Base-by-base conservation (phyloP, 2,797 vertebrate genomes). In the Paratrypauchen microcephalus region DNA sequence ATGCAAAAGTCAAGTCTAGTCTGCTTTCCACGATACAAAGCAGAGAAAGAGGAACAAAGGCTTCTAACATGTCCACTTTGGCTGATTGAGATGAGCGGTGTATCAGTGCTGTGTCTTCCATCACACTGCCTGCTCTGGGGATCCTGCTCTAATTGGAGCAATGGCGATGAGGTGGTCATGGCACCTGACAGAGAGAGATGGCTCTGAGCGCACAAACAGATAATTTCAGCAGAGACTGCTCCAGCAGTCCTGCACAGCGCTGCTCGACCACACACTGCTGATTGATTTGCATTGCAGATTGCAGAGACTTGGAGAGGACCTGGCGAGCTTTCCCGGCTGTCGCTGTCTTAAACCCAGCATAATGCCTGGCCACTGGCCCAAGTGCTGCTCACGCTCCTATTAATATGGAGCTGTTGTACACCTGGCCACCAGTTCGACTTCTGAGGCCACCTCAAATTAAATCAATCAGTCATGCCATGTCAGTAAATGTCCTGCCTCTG, bases 241-340 rank as follows among this genome's bases (percentile, higher is more conserved):
- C 74, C 70, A 81, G 77, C 71, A 41, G 72, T 62, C 73, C 75
- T 79, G 73, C 79, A 55, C 73, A 54, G 73, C 74, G 68, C 78
- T 75, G 77, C 68, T 60, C 66, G 74, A 70, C 81, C 68, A 45
- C 73, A 73, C 79, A 63, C 67, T 63, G 74, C 52, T 83, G 83
- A 90, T 84, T 87, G 87, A 92, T 90, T 86, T 89, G 88, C 82
- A 86, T 89, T 85, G 86, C 84, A 87, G 86, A 91, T 83, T 80
- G 72, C 45, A 68, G 58, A 74, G 90, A 88, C 85, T 81, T 75
- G 68, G 84, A 89, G 79, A 78, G 73, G 76, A 82, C 81, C 81
- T 89, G 85, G 83, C 78, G n/a, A 56, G 80, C 67, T 88, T 82
- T 87, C 77, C 80, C 78, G 75, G 72, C 81, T 84, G 82, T 78